Evolutionary conservation across 2,888 invertebrate species (phyloP), one percentile per base, ranked within the genome.

Genomic region (Acrobeloides nanus): DNA sequence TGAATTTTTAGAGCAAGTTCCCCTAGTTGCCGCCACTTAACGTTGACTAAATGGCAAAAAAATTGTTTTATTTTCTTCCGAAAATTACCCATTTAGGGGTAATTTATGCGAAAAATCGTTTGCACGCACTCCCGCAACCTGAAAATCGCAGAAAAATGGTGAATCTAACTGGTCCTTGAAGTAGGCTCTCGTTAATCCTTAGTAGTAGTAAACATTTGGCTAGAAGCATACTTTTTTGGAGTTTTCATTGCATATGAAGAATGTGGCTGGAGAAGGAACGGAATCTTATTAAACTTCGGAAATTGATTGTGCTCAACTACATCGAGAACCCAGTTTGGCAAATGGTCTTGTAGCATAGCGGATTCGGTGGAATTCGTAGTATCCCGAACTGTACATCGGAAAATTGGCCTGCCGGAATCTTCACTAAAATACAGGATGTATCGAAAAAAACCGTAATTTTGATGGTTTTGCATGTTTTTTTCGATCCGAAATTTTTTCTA

Each of bases 181-280:
- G n/a, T n/a, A n/a, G n/a, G n/a, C n/a, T n/a, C n/a, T n/a, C n/a
- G n/a, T n/a, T n/a, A n/a, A n/a, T n/a, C n/a, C n/a, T n/a, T n/a
- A n/a, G n/a, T 8, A 35, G 10, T 23, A 46, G 2, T 4, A n/a
- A 12, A 24, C 29, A 33, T 20, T 5, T 15, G 32, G 37, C 41
- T n/a, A 10, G 25, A 31, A 6, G 47, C 77, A 73, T 75, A 88
- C 89, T 83, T 88, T 83, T 81, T 89, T 80, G 80, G 75, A 60
- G 80, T 80, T 73, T 84, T 84, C 38, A 81, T 83, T 38, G 81
- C 78, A 24, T 81, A 80, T 53, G 82, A 84, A 24, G 87, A 83
- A 79, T 95, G 90, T n/a, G 93, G 89, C 66, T 89, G 83, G 45
- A 97, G 81, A 75, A 88, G 90, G 77, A 99, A 97, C 23, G 95